Conservation (phyloP, 2,888 invertebrate species). For the Netelia melanura region DNA sequence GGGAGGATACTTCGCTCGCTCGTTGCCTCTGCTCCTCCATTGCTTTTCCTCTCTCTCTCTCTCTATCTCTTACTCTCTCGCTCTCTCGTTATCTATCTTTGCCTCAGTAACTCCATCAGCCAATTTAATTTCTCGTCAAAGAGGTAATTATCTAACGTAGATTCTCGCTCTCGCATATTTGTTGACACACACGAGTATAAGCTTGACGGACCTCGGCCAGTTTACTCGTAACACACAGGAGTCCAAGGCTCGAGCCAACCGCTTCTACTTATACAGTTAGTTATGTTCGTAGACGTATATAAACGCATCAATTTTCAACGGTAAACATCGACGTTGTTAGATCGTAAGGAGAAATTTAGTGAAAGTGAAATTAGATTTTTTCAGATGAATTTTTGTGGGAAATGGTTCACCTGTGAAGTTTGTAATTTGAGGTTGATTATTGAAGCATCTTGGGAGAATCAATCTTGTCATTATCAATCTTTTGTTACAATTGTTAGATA, state of each 20-base stretch:
- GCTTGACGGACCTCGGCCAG: neutral
- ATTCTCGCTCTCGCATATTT: conserved; percentile 14
- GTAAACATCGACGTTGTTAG: too few relatives aligned
- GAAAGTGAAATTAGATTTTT: too few relatives aligned
- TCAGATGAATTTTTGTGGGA: too few relatives aligned
- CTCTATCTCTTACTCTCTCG: neutral
- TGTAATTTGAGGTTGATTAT: too few relatives aligned
- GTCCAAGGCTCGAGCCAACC: neutral
- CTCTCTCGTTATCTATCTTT: conserved; percentile 17
- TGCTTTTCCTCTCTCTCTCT: conserved; percentile 9
- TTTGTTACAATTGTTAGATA: too few relatives aligned
- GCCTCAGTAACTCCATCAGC: conserved; percentile 58
- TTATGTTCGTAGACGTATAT: neutral
- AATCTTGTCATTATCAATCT: too few relatives aligned
- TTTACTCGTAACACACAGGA: conserved; percentile 15
- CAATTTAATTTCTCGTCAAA: conserved; percentile 72
- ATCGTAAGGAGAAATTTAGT: too few relatives aligned
- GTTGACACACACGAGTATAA: neutral
- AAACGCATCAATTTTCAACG: neutral
- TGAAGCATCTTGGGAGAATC: too few relatives aligned
- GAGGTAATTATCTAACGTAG: conserved; percentile 70
- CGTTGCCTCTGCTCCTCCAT: conserved; percentile 24
- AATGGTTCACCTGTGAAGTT: too few relatives aligned
- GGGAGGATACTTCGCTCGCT: neutral
- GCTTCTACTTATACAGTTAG: neutral